Evolutionary conservation across 2,888 invertebrate genomes (phyloP), one percentile per base, ranked within the genome.

Genomic region (Philereme transversata): DNA sequence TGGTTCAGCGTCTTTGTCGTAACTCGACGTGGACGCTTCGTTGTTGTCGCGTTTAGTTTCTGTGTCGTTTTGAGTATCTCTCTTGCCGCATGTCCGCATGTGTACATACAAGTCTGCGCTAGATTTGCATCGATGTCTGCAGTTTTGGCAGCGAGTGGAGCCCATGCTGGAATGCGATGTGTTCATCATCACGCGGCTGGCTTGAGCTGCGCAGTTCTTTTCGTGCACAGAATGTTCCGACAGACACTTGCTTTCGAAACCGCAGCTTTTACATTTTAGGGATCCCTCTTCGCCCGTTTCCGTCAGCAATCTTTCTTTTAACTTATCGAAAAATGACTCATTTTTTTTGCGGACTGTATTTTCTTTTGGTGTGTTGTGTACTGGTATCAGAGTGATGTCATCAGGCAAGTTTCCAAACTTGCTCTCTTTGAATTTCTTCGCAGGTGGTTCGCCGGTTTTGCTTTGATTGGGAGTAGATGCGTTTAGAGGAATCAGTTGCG

Each of bases 41-140:
- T 76, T 83, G 57, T 78, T 84, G 55, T 78, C 70, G 74, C 78
- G 78, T 82, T 88, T 76, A 73, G 81, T 70, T 59, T 83, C 91
- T 79, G 57, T 80, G 64, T 60, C 67, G 54, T 76, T 78, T 52
- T 83, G 80, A 57, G 86, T 70, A 53, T 75, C 78, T 48, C 82
- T 91, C 52, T 94, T 95, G 5, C 87, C 86, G 78, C 97, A 97
- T 43, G 94, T 94, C 84, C 95, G 94, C 82, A 97, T 90, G 81
- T 97, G 97, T 61, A 94, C 89, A 66, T 95, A 92, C 51, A 97
- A 92, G 86, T 97, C 97, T 4, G 95, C 94, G 72, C 96, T 96
- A 35, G 96, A 96, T 87, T 97, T 97, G 85, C 97, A 97, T 64
- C 97, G 94, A 82, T 97, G 97, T 67, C 97, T 94, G 82, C 97